A percentile compares a stretch with the other conserved stretches of the same genome.
Evolutionary conservation across 2,113 vertebrate species (phyloP).

Genomic region (Protobothrops mucrosquamatus): DNA sequence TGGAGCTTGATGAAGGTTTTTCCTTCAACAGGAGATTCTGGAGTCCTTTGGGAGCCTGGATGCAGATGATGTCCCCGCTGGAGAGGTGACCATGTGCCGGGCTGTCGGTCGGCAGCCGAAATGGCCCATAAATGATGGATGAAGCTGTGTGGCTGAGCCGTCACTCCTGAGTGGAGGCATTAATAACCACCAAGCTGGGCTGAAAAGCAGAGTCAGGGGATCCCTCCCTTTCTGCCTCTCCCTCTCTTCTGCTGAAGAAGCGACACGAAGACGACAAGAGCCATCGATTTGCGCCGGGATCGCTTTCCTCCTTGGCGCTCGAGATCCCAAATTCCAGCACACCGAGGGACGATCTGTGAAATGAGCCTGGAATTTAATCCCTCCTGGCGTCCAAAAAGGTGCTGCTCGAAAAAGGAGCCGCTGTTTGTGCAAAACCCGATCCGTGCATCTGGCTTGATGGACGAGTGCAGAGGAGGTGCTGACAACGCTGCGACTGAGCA

Average conservation of each 20-base stretch:
- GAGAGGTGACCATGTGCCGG: slow-evolving; percentile 56
- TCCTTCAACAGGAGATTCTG: neutral
- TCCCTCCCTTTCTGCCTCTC: neutral
- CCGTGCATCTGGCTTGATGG: fast-evolving
- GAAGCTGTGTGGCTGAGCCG: slow-evolving; percentile 57
- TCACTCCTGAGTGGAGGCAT: slow-evolving; percentile 58
- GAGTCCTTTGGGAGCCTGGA: slow-evolving; percentile 16
- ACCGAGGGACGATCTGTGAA: neutral
- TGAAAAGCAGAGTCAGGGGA: slow-evolving; percentile 35
- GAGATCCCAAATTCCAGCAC: neutral
- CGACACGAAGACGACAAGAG: fast-evolving
- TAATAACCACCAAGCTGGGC: slow-evolving; percentile 57
- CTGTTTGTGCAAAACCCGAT: too few relatives aligned
- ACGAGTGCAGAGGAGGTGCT: neutral
- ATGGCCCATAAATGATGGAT: slow-evolving; percentile 61
- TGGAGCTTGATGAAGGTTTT: too few relatives aligned
- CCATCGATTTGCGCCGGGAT: neutral
- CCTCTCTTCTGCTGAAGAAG: slow-evolving; percentile 16
- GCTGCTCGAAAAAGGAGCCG: neutral
- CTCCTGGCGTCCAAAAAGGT: neutral
- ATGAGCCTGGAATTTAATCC: neutral
- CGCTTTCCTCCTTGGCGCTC: neutral
- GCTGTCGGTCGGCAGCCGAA: slow-evolving; percentile 55
- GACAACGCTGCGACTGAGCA: too few relatives aligned
- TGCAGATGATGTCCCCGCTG: neutral